Percentiles rank a stretch among this genome's conserved stretches.
These are phyloP conservation scores for Oceanodroma tethys DNA, from an alignment of 2,113 vertebrate genomes.

Conservation along the genomic window DNA sequence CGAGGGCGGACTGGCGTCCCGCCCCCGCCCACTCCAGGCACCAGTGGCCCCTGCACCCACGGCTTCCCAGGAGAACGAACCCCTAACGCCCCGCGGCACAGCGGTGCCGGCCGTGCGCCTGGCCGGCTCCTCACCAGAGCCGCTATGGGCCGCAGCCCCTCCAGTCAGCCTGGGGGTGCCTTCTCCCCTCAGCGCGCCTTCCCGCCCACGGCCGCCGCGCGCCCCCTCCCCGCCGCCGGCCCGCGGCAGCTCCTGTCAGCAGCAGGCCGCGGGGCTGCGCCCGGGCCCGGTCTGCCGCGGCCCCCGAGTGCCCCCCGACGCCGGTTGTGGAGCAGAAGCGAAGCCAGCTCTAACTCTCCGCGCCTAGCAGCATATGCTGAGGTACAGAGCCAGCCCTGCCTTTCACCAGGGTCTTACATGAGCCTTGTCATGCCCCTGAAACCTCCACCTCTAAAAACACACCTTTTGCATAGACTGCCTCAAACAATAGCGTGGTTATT, in stretches of 20 bases:
- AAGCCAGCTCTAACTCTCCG: background rate
- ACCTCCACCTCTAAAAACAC: background rate
- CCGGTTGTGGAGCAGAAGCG: rapidly evolving
- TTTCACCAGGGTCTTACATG: rapidly evolving
- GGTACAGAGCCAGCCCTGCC: background rate
- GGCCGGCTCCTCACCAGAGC: rapidly evolving
- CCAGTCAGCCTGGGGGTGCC: background rate
- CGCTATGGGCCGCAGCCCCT: background rate
- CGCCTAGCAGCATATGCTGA: background rate
- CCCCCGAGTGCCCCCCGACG: rapidly evolving
- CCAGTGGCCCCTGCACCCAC: too few species aligned
- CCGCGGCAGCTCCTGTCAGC: background rate
- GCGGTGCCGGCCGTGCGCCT: too few species aligned
- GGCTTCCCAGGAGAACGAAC: rapidly evolving
- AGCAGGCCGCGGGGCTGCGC: background rate
- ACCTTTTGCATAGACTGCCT: background rate
- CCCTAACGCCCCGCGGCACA: background rate
- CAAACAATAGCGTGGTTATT: background rate
- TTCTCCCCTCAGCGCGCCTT: background rate
- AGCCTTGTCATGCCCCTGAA: background rate
- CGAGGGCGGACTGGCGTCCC: rapidly evolving
- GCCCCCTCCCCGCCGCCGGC: too few species aligned
- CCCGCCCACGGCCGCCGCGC: background rate
- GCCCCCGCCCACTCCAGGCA: too few species aligned
- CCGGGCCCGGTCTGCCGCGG: too few species aligned